phyloP scores from a whole-genome alignment of 2,797 vertebrate genomes.

The Pempheris klunzingeri region DNA sequence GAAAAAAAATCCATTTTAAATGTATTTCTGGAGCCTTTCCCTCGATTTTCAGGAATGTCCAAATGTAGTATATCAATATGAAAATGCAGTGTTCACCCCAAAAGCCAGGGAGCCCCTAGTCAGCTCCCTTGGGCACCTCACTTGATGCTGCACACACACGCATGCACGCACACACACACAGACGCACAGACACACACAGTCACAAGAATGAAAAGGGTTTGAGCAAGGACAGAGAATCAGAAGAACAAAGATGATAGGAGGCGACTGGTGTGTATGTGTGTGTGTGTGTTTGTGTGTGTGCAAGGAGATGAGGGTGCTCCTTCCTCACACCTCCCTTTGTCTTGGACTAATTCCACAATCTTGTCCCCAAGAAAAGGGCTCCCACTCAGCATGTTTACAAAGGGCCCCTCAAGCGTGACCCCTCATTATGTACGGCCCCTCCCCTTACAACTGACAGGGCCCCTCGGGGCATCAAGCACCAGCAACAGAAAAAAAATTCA shows the following conservation, averaged over 20 bases:
- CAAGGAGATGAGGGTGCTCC: constrained; percentile 22
- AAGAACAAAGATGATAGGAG: constrained; percentile 37
- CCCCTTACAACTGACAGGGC: constrained; percentile 71
- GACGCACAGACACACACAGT: constrained; percentile 22
- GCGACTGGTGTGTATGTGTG: constrained; percentile 16
- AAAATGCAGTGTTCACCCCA: constrained; percentile 26
- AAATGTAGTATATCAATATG: constrained; percentile 34
- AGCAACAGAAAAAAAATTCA: constrained; percentile 66
- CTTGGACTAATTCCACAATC: constrained; percentile 82
- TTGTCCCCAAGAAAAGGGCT: constrained; percentile 78
- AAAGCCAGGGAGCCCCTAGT: constrained; percentile 8
- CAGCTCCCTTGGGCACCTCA: constrained; percentile 23
- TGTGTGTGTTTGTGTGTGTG: constrained; percentile 11
- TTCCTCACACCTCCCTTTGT: constrained; percentile 79
- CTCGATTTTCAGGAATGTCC: constrained; percentile 18
- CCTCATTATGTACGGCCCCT: constrained; percentile 79
- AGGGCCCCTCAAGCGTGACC: constrained; percentile 81
- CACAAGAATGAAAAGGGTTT: constrained; percentile 48
- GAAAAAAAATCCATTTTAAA: neutral
- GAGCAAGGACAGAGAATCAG: constrained; percentile 28
- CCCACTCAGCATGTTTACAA: constrained; percentile 77
- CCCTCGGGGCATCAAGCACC: constrained; percentile 76
- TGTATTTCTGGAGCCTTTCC: neutral
- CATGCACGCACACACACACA: neutral
- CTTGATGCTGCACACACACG: constrained; percentile 4